These are phyloP conservation scores for Acropora yongei DNA, from an alignment of 64 coral and sea anemone genomes.

Conservation along the genomic window DNA sequence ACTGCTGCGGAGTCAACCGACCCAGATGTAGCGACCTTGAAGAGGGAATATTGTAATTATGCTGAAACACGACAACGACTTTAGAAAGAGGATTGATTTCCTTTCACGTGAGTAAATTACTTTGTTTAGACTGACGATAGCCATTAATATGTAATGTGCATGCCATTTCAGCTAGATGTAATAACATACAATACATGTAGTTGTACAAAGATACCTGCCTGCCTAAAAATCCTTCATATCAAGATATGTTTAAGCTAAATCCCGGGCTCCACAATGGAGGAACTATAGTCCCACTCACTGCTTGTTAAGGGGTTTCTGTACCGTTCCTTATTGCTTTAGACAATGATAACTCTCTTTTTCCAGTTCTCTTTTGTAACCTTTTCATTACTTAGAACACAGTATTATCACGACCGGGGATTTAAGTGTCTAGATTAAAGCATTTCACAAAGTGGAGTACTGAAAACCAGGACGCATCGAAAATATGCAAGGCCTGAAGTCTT, in stretches of 20 bases:
- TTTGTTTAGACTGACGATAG: background rate
- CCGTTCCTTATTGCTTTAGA: background rate
- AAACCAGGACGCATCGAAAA: conserved; percentile 13
- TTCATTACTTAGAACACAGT: background rate
- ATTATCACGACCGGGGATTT: background rate
- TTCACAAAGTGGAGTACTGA: conserved; percentile 8
- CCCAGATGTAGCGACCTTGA: conserved; percentile 50
- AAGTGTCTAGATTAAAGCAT: conserved; percentile 8
- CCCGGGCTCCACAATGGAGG: too few relatives aligned
- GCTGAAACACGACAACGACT: conserved; percentile 59
- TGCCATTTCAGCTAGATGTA: background rate
- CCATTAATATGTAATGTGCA: background rate
- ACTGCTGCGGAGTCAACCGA: conserved; percentile 48
- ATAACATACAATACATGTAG: too few relatives aligned
- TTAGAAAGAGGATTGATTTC: conserved; percentile 59
- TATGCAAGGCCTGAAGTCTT: background rate
- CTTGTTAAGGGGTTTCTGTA: too few relatives aligned
- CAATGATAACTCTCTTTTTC: conserved; percentile 10
- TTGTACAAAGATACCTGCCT: too few relatives aligned
- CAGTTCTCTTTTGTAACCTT: conserved; percentile 26
- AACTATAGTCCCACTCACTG: too few relatives aligned
- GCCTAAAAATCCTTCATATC: too few relatives aligned
- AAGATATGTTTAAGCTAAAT: too few relatives aligned
- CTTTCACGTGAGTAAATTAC: conserved; percentile 49
- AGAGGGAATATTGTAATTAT: conserved; percentile 55